These are phyloP conservation scores for Microtus oregoni DNA, from an alignment of 2,113 vertebrate genomes.

Conservation along the genomic window DNA sequence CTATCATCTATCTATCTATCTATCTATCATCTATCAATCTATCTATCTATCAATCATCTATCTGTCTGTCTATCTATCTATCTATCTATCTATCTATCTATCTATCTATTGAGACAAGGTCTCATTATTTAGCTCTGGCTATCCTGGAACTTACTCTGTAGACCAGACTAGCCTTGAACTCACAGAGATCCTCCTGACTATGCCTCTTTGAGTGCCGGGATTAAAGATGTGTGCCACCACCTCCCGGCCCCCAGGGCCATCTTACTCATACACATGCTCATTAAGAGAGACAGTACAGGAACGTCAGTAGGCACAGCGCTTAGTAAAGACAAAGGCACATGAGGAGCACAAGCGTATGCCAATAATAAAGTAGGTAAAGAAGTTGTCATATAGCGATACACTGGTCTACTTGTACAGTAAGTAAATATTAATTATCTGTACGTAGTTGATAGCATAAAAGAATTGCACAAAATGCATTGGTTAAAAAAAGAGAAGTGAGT, in stretches of 20 bases:
- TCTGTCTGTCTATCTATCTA: too few species aligned
- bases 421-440: slow-evolving; percentile 17
- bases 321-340: neutral
- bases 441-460: neutral
- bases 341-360: neutral
- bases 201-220: too few species aligned
- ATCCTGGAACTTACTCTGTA: too few species aligned
- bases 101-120: too few species aligned
- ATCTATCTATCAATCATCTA: too few species aligned
- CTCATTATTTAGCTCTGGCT: neutral
- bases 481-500: slow-evolving; percentile 9
- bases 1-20: too few species aligned
- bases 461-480: neutral
- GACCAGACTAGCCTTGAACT: too few species aligned
- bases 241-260: neutral
- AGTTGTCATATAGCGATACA: neutral
- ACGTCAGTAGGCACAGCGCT: neutral
- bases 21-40: too few species aligned
- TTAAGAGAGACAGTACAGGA: neutral
- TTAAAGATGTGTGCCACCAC: too few species aligned
- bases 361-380: neutral
- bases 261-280: neutral
- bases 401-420: neutral
- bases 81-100: too few species aligned
- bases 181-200: too few species aligned